phyloP scores from a whole-genome alignment of 2,888 invertebrate species.

The Ganaspis brasiliensis region DNA sequence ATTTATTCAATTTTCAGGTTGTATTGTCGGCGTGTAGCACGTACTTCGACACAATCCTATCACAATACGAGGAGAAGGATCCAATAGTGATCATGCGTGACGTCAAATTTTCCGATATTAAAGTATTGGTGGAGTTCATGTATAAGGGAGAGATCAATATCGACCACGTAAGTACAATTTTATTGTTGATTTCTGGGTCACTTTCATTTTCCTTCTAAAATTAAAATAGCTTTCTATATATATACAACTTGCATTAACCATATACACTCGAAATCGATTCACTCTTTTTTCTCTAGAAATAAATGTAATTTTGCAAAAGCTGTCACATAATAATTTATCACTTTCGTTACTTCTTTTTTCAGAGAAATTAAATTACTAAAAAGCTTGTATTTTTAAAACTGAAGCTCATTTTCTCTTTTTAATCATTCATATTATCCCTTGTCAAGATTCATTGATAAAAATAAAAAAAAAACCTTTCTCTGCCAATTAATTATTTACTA shows the following conservation, averaged over 20 bases:
- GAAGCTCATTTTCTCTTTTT: neutral
- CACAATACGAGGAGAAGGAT: slow-evolving; percentile 90
- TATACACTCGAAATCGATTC: slow-evolving; percentile 21
- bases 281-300: neutral
- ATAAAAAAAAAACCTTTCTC: too few species aligned
- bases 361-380: slow-evolving; percentile 6
- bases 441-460: neutral
- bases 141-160: slow-evolving; percentile 98
- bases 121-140: slow-evolving; percentile 96
- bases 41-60: slow-evolving; percentile 93
- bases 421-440: neutral
- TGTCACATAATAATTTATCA: slow-evolving; percentile 7
- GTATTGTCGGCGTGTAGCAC: slow-evolving; percentile 96
- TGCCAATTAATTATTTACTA: too few species aligned
- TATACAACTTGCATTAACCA: slow-evolving; percentile 28
- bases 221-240: slow-evolving; percentile 38
- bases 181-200: slow-evolving; percentile 54
- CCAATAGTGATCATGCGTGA: slow-evolving; percentile 94
- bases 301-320: slow-evolving; percentile 19
- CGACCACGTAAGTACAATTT: slow-evolving; percentile 88
- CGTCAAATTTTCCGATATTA: slow-evolving; percentile 94
- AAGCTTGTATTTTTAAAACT: neutral
- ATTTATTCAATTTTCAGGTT: slow-evolving; percentile 84
- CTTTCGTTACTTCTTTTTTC: neutral
- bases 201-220: slow-evolving; percentile 34